phyloP scores from a whole-genome alignment of 2,113 vertebrate species.

The Mesitornis unicolor region DNA sequence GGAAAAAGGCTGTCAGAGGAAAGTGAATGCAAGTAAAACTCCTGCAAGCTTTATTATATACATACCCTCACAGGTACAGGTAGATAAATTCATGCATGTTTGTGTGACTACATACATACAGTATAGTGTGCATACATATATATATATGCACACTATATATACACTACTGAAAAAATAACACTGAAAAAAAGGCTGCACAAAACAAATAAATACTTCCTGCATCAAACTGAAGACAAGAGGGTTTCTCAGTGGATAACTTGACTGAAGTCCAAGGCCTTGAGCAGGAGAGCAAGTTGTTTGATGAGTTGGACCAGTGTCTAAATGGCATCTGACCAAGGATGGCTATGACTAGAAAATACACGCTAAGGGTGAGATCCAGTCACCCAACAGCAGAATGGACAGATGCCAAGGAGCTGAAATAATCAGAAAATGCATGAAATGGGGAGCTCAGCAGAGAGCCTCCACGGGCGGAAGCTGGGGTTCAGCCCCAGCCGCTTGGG shows the following conservation, averaged over 20 bases:
- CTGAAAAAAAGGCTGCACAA: neutral
- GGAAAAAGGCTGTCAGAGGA: neutral
- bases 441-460: neutral
- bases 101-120: neutral
- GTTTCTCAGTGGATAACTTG: neutral
- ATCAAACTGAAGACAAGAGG: neutral
- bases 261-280: neutral
- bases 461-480: fast-evolving
- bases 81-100: neutral
- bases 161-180: neutral
- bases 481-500: fast-evolving
- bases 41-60: neutral
- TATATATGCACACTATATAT: neutral
- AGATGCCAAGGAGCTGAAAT: neutral
- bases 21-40: neutral
- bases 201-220: neutral
- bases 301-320: neutral
- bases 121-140: neutral
- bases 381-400: neutral
- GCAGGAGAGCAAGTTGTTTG: neutral
- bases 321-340: conserved; percentile 23
- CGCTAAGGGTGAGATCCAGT: neutral
- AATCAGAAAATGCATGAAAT: neutral
- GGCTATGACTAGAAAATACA: neutral
- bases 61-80: neutral